These are phyloP conservation scores for Bolborhynchus lineola DNA, from an alignment of 2,113 vertebrate species.

Conservation along the genomic window DNA sequence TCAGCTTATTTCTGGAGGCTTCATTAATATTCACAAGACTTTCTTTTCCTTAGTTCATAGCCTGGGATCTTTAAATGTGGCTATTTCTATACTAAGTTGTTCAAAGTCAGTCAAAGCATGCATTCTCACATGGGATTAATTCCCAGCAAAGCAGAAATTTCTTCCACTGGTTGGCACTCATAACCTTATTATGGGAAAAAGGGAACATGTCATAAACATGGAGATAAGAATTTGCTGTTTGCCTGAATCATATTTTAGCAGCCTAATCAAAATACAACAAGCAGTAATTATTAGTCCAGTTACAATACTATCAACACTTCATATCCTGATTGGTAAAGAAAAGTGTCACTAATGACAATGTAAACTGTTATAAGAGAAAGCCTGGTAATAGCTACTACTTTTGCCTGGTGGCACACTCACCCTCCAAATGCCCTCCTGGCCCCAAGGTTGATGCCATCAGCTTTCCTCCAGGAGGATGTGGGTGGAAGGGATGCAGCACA, in stretches of 20 bases:
- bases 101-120: not conserved
- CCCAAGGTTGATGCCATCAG: not conserved
- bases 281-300: not conserved
- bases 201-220: not conserved
- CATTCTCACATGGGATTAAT: not conserved
- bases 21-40: not conserved
- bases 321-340: not conserved
- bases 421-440: not conserved
- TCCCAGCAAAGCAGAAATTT: not conserved
- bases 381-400: not conserved
- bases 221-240: not conserved
- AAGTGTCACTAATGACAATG: not conserved
- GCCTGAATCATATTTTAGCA: not conserved
- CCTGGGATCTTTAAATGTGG: not conserved
- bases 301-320: not conserved
- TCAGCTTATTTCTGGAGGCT: not conserved
- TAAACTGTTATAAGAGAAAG: not conserved
- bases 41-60: not conserved
- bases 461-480: not conserved
- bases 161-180: not conserved
- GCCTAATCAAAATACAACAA: not conserved
- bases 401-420: accelerated
- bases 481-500: not conserved
- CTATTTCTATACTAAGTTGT: not conserved
- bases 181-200: not conserved